Evolutionary conservation across 2,113 vertebrate genomes (phyloP), one percentile per base, ranked within the genome.

Genomic region (Chlorodrepanis virens): DNA sequence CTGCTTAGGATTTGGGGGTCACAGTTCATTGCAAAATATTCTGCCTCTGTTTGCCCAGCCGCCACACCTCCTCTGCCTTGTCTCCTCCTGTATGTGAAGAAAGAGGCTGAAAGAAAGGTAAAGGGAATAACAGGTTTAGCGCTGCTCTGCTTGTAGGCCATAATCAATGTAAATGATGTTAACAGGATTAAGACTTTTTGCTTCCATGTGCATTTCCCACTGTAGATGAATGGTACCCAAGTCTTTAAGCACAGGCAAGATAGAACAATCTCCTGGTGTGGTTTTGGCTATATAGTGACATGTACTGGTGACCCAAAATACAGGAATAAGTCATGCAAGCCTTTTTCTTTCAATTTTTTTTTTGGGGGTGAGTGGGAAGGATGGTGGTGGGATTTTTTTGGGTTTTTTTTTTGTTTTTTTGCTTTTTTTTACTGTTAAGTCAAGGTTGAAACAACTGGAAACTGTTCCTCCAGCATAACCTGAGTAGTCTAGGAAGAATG

Each of bases 31-130:
- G 49, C 31, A 89, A 91, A 96, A 83, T 81, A 81, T 45, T 42
- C 85, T 1, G 10, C 40, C 21, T 84, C 72, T 97, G 81, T 96
- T 96, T 96, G 91, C 79, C 72, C 91, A 96, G 81, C 71, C 94
- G 94, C 81, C 37, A 57, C 57, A 77, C 87, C 59, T 91, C 79
- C 70, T 96, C 39, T 57, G 77, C 84, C 60, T 53, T 75, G 17
- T 85, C 44, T 89, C 24, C 52, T 75, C 29, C 37, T 70, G 17
- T 33, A 20, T 2, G 1, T 64, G 49, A 87, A 71, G 45, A 76
- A 85, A 63, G 39, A 83, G 60, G 37, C 64, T 81, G 81, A 94
- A 91, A 79, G 45, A n/a, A 84, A 83, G 77, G 76, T 86, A 72
- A 64, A 94, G n/a, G 47, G 54, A 68, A 24, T 72, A 95, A 71